phyloP scores from a whole-genome alignment of 2,888 invertebrate species.

The Aporophyla nigra region DNA sequence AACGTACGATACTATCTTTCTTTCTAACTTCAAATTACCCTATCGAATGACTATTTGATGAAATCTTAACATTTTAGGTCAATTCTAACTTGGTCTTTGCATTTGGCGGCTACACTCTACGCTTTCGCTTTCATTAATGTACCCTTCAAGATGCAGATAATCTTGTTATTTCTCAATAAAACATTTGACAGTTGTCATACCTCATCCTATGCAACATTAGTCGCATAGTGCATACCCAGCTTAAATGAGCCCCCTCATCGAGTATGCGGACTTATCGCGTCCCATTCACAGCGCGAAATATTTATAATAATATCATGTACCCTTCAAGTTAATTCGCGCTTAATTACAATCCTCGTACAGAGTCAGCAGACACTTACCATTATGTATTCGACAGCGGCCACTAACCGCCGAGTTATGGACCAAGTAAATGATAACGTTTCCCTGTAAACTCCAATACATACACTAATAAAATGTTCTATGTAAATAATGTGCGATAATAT shows the following conservation, averaged over 20 bases:
- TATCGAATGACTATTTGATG: no score
- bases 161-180: background rate
- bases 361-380: constrained; percentile 23
- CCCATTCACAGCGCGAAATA: constrained; percentile 33
- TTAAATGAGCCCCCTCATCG: background rate
- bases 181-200: background rate
- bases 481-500: constrained; percentile 42
- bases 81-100: no score
- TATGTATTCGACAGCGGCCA: constrained; percentile 20
- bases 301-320: constrained; percentile 28
- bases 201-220: background rate
- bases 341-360: constrained; percentile 27
- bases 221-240: background rate
- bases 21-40: background rate
- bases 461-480: constrained; percentile 36
- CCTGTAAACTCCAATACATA: constrained; percentile 22
- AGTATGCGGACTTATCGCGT: background rate
- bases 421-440: constrained; percentile 37
- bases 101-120: no score
- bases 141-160: no score
- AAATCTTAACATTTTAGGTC: no score
- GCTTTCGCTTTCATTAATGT: background rate
- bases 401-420: constrained; percentile 39
- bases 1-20: no score
- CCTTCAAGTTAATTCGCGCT: constrained; percentile 10